phyloP scores from a whole-genome alignment of 2,113 vertebrate species.

The Elephantulus edwardii region DNA sequence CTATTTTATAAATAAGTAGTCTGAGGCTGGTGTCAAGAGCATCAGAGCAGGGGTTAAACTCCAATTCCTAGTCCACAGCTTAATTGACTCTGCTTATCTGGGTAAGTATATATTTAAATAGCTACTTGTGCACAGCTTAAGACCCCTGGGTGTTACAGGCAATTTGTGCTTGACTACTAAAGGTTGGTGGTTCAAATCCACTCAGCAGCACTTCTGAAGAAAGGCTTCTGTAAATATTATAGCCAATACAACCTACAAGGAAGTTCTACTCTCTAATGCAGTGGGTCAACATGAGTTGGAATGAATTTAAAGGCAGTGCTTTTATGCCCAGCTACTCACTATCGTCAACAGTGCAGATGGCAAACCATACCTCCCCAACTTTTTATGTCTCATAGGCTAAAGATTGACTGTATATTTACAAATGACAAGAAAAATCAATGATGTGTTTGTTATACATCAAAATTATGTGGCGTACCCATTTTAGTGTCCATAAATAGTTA shows the following conservation, averaged over 20 bases:
- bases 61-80: not conserved
- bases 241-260: not conserved
- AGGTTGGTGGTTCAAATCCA: not conserved
- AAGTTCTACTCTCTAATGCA: no score
- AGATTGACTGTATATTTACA: not conserved
- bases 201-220: not conserved
- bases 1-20: slow-evolving; percentile 29
- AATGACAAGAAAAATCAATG: not conserved
- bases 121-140: not conserved
- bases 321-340: no score
- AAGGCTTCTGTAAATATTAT: not conserved
- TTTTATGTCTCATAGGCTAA: not conserved
- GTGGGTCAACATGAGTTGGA: not conserved
- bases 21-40: slow-evolving; percentile 17
- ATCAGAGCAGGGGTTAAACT: slow-evolving; percentile 32
- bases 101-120: not conserved
- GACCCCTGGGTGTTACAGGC: not conserved
- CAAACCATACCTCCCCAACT: not conserved
- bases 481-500: not conserved
- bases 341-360: not conserved
- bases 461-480: not conserved
- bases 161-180: not conserved
- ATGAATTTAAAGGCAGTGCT: not conserved
- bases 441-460: slow-evolving; percentile 15
- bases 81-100: not conserved